Evolutionary conservation across 1,140 invertebrate genomes (phyloP).

Genomic region (Charaxes varanes): DNA sequence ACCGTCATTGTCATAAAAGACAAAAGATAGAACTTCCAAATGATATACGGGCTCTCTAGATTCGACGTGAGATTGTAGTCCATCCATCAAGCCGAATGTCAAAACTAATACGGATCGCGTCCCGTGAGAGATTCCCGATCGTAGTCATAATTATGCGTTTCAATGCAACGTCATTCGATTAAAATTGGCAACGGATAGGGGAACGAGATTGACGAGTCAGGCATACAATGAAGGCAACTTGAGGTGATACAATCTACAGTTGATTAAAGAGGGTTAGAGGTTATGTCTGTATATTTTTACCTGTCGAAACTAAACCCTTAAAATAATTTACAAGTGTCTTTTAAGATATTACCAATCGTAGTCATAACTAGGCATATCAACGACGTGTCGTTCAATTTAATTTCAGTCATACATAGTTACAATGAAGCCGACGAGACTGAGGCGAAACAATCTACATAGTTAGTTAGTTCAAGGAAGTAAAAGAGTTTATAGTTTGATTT

Average conservation of each 20-base stretch:
- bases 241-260: slow-evolving; percentile 31
- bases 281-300: background rate
- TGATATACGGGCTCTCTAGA: slow-evolving; percentile 54
- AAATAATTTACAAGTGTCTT: background rate
- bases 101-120: slow-evolving; percentile 68
- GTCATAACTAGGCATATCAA: no score
- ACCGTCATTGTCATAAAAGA: slow-evolving; percentile 1
- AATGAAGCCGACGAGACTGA: no score
- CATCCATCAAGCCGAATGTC: slow-evolving; percentile 71
- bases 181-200: slow-evolving; percentile 68
- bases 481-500: no score
- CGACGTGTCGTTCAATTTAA: no score
- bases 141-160: slow-evolving; percentile 65
- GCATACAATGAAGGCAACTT: slow-evolving; percentile 23
- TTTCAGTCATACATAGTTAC: no score
- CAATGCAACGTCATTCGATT: slow-evolving; percentile 67
- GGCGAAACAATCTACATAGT: no score
- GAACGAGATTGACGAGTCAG: slow-evolving; percentile 25
- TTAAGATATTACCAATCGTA: no score
- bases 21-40: slow-evolving; percentile 9
- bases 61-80: slow-evolving; percentile 60
- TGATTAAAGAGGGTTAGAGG: slow-evolving; percentile 3
- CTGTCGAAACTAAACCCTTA: background rate
- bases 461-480: no score
- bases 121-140: slow-evolving; percentile 63